Evolutionary conservation across 2,888 invertebrate genomes (phyloP).

Genomic region (Eumacrocentrus americanus): DNA sequence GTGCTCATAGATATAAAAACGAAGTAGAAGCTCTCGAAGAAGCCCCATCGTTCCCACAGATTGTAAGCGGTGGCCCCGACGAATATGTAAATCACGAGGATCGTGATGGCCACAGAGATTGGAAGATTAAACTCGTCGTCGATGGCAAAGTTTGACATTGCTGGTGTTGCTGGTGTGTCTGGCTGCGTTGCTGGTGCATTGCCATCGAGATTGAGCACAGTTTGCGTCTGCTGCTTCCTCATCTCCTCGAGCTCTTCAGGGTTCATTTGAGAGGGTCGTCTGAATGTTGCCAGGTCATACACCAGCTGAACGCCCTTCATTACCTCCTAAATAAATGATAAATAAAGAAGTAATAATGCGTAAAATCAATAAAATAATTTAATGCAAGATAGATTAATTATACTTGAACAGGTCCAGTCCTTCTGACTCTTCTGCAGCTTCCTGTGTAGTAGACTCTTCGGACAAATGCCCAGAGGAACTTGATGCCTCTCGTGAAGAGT

Average conservation of each 20-base stretch:
- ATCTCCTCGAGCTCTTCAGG: constrained; percentile 66
- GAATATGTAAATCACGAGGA: constrained; percentile 85
- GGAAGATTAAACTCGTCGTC: constrained; percentile 96
- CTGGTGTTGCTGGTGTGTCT: constrained; percentile 78
- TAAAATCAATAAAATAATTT: constrained; percentile 2
- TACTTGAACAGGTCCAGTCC: constrained; percentile 78
- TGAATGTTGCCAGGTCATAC: constrained; percentile 78
- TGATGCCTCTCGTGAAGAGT: constrained; percentile 83
- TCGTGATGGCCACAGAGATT: constrained; percentile 83
- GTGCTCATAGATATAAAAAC: constrained; percentile 97
- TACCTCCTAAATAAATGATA: constrained; percentile 68
- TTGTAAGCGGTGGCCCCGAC: constrained; percentile 83
- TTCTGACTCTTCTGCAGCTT: constrained; percentile 78
- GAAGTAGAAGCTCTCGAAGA: constrained; percentile 94
- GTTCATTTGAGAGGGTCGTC: constrained; percentile 74
- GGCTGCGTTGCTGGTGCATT: constrained; percentile 60
- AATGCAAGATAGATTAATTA: constrained; percentile 30
- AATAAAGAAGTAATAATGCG: not conserved
- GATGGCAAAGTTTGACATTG: constrained; percentile 77
- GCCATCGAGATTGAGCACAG: constrained; percentile 55
- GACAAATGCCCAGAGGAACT: constrained; percentile 88
- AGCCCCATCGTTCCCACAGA: constrained; percentile 83
- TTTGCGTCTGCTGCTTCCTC: constrained; percentile 49
- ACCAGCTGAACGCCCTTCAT: constrained; percentile 83
- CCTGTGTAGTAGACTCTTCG: constrained; percentile 85